Percentiles rank a stretch among this genome's conserved stretches.
phyloP scores from a whole-genome alignment of 2,797 vertebrate genomes.

The Zonotrichia albicollis region DNA sequence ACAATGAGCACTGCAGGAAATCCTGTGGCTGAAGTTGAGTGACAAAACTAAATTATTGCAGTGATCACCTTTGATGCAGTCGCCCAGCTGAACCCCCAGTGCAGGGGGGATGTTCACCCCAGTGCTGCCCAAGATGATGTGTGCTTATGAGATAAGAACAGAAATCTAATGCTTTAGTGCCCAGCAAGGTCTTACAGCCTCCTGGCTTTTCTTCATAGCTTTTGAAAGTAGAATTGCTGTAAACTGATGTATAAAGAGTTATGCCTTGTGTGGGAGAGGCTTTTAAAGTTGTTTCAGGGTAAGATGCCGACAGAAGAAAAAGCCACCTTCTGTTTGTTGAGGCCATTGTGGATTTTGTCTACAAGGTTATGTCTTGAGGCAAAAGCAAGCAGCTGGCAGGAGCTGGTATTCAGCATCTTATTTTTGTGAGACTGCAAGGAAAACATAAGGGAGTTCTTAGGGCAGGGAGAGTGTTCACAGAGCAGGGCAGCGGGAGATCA shows the following conservation, averaged over 20 bases:
- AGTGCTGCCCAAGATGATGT: fast-evolving
- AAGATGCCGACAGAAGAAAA: not conserved
- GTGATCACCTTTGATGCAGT: not conserved
- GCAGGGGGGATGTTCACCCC: not conserved
- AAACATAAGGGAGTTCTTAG: not conserved
- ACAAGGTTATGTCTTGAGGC: not conserved
- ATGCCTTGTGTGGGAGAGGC: not conserved
- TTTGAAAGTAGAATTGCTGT: not conserved
- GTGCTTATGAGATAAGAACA: not conserved
- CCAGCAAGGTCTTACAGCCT: not conserved
- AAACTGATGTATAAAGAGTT: not conserved
- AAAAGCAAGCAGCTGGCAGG: constrained; percentile 24
- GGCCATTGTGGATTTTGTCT: not conserved
- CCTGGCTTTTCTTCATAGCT: not conserved
- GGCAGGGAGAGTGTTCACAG: not conserved
- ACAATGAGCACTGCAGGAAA: not conserved
- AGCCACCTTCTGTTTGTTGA: not conserved
- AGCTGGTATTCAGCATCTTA: not conserved
- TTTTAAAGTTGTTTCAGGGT: not conserved
- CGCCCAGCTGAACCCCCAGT: not conserved
- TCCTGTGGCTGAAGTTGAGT: not conserved
- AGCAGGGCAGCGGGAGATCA: not conserved
- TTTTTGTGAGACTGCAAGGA: not conserved
- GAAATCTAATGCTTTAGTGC: not conserved
- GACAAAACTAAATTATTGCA: not conserved